These are phyloP conservation scores for Hetaerina americana DNA, from an alignment of 1,140 invertebrate species.

Conservation along the genomic window DNA sequence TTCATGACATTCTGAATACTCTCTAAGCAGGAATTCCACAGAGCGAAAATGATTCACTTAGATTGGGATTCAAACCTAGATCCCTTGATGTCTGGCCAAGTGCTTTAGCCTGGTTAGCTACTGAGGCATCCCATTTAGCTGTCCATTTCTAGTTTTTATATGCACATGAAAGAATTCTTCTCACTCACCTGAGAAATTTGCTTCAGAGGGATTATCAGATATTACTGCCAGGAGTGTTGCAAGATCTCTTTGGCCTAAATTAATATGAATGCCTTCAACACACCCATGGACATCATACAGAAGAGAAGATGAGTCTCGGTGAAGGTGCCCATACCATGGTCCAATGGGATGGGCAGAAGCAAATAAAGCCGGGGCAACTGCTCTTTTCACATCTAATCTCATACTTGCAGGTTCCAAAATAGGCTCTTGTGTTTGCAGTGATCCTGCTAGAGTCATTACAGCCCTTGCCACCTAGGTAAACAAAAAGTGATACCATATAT, in stretches of 20 bases:
- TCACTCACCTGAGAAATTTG: slow-evolving; percentile 26
- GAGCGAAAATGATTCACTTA: no score
- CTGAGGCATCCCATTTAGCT: no score
- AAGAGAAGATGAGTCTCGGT: slow-evolving; percentile 24
- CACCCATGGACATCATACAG: slow-evolving; percentile 51
- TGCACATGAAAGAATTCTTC: no score
- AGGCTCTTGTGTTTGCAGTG: slow-evolving; percentile 59
- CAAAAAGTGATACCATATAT: no score
- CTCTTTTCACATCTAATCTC: slow-evolving; percentile 56
- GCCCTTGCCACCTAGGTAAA: slow-evolving; percentile 54
- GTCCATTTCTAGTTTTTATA: no score
- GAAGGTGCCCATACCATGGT: slow-evolving; percentile 14
- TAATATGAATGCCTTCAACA: slow-evolving; percentile 49
- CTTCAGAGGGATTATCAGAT: slow-evolving; percentile 46
- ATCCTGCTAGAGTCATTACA: slow-evolving; percentile 54
- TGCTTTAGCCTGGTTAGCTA: no score
- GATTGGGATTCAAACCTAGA: no score
- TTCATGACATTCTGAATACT: no score
- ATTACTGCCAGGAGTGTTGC: slow-evolving; percentile 52
- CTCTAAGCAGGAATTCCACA: no score
- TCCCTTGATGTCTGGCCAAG: no score
- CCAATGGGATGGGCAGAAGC: slow-evolving; percentile 10
- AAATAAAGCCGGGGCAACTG: slow-evolving; percentile 31
- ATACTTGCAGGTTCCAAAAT: slow-evolving; percentile 61
- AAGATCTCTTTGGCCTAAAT: slow-evolving; percentile 57